Evolutionary conservation across 2,888 invertebrate genomes (phyloP).

Genomic region (Thereva nobilitata): DNA sequence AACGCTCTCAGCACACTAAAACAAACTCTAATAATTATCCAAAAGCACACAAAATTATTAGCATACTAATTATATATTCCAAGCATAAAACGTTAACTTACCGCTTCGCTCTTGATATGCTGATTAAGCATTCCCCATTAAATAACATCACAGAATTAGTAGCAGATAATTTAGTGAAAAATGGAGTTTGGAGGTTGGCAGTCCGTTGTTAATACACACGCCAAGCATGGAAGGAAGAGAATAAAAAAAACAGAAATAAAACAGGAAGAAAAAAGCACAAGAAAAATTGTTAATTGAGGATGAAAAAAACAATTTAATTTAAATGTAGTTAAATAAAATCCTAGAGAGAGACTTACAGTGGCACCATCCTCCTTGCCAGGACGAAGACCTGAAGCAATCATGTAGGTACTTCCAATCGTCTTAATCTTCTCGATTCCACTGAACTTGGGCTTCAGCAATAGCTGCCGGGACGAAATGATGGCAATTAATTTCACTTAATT

Average conservation of each 20-base stretch:
- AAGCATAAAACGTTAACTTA: neutral
- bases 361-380: conserved; percentile 82
- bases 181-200: too few species aligned
- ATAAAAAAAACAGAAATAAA: too few species aligned
- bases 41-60: too few species aligned
- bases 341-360: conserved; percentile 59
- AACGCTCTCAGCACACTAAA: too few species aligned
- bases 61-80: too few species aligned
- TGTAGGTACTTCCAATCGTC: conserved; percentile 97
- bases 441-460: conserved; percentile 90
- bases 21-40: too few species aligned
- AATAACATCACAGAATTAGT: conserved; percentile 13
- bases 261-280: neutral
- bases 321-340: neutral
- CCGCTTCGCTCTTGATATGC: conserved; percentile 26
- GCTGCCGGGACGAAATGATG: conserved; percentile 52
- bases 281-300: conserved; percentile 12
- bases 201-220: too few species aligned
- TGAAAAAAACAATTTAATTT: conserved; percentile 19
- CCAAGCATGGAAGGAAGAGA: too few species aligned
- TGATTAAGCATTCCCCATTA: conserved; percentile 5
- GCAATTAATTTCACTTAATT: conserved; percentile 33
- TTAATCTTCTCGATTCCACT: conserved; percentile 98
- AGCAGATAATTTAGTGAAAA: neutral
- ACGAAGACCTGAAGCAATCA: conserved; percentile 92